Percentiles rank a stretch among this genome's conserved stretches.
phyloP scores from a whole-genome alignment of 2,797 vertebrate species.

The Sorex maritimensis region DNA sequence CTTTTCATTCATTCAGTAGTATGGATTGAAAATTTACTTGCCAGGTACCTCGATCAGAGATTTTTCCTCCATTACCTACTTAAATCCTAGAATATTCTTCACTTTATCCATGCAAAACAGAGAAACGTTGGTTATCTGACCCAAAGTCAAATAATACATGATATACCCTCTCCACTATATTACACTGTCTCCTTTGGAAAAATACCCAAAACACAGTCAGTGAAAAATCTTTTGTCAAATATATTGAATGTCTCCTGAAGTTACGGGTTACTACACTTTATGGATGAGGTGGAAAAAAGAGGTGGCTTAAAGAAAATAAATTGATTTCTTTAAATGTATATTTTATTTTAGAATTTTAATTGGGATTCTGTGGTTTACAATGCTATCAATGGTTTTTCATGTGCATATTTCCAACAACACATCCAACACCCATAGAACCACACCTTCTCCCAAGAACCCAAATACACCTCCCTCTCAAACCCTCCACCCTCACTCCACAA shows the following conservation, averaged over 20 bases:
- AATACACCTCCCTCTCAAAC: too few relatives aligned
- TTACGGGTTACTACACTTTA: neutral
- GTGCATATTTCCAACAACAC: too few relatives aligned
- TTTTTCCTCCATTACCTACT: neutral
- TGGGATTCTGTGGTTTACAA: too few relatives aligned
- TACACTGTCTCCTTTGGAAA: neutral
- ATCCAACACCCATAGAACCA: too few relatives aligned
- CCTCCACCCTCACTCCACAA: too few relatives aligned
- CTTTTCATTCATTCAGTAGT: neutral
- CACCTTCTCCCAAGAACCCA: too few relatives aligned
- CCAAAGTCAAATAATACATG: neutral
- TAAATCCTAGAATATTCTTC: neutral
- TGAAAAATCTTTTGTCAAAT: neutral
- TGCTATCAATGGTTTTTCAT: too few relatives aligned
- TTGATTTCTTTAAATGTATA: slow-evolving; percentile 36
- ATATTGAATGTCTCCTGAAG: neutral
- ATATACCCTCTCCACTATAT: neutral
- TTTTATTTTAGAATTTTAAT: too few relatives aligned
- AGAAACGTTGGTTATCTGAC: neutral
- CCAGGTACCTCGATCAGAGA: neutral
- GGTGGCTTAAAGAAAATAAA: slow-evolving; percentile 37
- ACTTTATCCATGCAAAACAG: slow-evolving; percentile 31
- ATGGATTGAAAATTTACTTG: neutral
- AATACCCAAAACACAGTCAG: slow-evolving; percentile 6
- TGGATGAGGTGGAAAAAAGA: neutral